These are phyloP conservation scores for Phoenoteleia sp. DNA, from an alignment of 2,888 invertebrate genomes.

Conservation along the genomic window DNA sequence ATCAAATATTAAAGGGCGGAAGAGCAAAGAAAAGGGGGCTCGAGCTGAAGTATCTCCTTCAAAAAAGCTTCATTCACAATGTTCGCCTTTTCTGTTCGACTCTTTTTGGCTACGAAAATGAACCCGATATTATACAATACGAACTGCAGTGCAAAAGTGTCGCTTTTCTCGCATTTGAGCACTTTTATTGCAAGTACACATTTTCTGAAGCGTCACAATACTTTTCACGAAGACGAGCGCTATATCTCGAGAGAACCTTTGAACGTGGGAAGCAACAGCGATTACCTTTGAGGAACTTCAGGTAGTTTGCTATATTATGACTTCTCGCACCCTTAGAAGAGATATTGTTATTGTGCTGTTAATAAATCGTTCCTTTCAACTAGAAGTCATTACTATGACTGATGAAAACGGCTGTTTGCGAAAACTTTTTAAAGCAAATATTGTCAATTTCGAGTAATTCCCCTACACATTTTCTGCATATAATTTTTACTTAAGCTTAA, in stretches of 20 bases:
- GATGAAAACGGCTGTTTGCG: no score
- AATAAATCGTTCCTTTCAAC: conserved; percentile 11
- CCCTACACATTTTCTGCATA: no score
- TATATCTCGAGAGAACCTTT: conserved; percentile 28
- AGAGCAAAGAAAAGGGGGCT: background rate
- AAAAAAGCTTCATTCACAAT: conserved; percentile 20
- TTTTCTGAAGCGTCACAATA: conserved; percentile 18
- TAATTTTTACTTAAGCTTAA: no score
- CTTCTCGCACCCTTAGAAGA: background rate
- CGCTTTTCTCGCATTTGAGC: background rate
- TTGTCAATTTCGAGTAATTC: no score
- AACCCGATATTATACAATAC: conserved; percentile 15
- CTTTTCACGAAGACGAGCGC: conserved; percentile 17
- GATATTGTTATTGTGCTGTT: conserved; percentile 4
- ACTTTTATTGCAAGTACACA: conserved; percentile 25
- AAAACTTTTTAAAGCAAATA: no score
- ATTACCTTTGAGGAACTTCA: conserved; percentile 25
- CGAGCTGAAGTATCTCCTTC: background rate
- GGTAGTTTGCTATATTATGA: conserved; percentile 10
- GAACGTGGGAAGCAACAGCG: conserved; percentile 17
- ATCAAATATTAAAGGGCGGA: conserved; percentile 26
- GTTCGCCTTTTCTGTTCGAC: conserved; percentile 18
- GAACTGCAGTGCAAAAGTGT: background rate
- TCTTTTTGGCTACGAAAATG: conserved; percentile 27
- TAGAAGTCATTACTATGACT: background rate